These are phyloP conservation scores for Aegotheles bennettii DNA, from an alignment of 2,113 vertebrate species.

Conservation along the genomic window DNA sequence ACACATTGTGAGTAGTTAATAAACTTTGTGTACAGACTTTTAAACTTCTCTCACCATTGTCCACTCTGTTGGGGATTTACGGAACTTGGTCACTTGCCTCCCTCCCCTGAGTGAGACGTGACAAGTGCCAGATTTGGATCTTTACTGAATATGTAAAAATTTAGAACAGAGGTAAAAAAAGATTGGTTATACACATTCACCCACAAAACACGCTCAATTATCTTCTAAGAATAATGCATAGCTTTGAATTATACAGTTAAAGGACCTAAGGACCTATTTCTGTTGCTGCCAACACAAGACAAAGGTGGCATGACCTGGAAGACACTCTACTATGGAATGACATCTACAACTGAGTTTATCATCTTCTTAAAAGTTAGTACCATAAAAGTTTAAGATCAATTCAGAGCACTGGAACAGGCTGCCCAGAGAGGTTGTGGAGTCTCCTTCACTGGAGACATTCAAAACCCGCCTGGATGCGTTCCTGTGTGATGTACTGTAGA, in stretches of 20 bases:
- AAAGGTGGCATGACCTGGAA: neutral
- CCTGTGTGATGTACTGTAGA: too few relatives aligned
- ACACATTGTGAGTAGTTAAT: too few relatives aligned
- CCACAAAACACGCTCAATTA: neutral
- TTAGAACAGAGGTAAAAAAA: neutral
- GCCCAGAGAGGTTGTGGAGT: too few relatives aligned
- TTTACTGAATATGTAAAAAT: neutral
- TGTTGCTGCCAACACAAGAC: too few relatives aligned
- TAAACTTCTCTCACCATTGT: too few relatives aligned
- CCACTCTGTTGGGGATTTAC: too few relatives aligned
- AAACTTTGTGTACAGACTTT: too few relatives aligned
- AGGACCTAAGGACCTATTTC: rapidly evolving
- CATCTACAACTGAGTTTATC: neutral
- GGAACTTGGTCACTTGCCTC: too few relatives aligned
- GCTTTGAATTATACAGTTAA: neutral
- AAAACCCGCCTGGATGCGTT: too few relatives aligned
- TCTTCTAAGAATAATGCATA: neutral
- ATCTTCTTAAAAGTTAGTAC: neutral
- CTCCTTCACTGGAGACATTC: too few relatives aligned
- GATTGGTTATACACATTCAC: neutral
- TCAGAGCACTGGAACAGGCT: too few relatives aligned
- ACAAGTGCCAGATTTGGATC: neutral
- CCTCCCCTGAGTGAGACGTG: too few relatives aligned
- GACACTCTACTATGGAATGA: neutral
- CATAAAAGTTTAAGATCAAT: neutral